Evolutionary conservation across 1,140 invertebrate genomes (phyloP).

Genomic region (Eufriesea mexicana): DNA sequence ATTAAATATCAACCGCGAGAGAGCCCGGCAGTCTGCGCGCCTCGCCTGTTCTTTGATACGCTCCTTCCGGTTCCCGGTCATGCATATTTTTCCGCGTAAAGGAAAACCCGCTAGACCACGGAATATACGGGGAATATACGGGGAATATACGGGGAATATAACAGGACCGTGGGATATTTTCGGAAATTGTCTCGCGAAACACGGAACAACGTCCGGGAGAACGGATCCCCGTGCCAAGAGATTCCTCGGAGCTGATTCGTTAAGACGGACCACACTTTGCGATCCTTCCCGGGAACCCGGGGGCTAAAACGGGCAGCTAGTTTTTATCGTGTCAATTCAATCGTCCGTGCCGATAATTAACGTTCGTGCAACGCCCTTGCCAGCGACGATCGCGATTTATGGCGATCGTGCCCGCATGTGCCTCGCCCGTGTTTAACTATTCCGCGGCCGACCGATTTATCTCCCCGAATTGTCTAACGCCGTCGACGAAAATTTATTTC

Average conservation of each 20-base stretch:
- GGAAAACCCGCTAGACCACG: neutral
- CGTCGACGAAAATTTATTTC: constrained; percentile 30
- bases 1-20: constrained; percentile 16
- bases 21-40: neutral
- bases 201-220: too few species aligned
- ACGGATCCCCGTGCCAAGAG: neutral
- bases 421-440: constrained; percentile 65
- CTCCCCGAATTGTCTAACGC: constrained; percentile 60
- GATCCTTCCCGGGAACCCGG: constrained; percentile 51
- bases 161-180: neutral
- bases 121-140: neutral
- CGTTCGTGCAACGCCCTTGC: constrained; percentile 71
- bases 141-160: neutral
- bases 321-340: constrained; percentile 75
- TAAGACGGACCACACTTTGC: constrained; percentile 43
- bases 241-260: neutral
- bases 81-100: neutral
- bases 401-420: constrained; percentile 63
- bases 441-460: constrained; percentile 67
- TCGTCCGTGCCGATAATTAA: constrained; percentile 74
- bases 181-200: neutral
- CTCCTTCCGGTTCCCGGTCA: neutral
- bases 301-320: constrained; percentile 61
- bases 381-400: constrained; percentile 73
- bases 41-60: constrained; percentile 8